Evolutionary conservation across 2,113 vertebrate genomes (phyloP).

Genomic region (Furnarius figulus): DNA sequence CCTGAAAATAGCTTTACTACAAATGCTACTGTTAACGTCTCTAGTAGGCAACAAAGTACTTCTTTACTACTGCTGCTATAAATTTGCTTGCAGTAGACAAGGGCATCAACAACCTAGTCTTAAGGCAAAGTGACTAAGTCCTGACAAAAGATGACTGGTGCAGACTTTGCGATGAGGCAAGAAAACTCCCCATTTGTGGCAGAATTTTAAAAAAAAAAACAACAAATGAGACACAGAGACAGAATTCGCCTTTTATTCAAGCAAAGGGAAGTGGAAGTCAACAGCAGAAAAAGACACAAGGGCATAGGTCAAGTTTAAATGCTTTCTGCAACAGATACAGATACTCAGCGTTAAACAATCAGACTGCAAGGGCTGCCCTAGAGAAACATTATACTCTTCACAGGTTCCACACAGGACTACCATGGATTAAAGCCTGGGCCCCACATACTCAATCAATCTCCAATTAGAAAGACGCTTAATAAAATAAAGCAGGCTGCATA

Average conservation of each 20-base stretch:
- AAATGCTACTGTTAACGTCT: not conserved
- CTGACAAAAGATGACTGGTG: not conserved
- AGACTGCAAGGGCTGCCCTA: not conserved
- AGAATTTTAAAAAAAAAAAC: not conserved
- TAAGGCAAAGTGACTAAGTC: not conserved
- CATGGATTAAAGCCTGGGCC: not conserved
- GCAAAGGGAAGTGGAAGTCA: not conserved
- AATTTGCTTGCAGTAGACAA: not conserved
- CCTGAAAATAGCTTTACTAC: not conserved
- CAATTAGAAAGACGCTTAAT: not conserved
- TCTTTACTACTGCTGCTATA: not conserved
- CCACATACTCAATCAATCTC: not conserved
- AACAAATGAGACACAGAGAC: not conserved
- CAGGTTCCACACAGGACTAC: not conserved
- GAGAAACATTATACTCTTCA: not conserved
- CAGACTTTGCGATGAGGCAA: not conserved
- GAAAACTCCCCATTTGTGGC: not conserved
- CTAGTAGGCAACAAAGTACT: not conserved
- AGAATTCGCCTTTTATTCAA: not conserved
- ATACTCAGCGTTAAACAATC: not conserved
- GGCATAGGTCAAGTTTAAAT: not conserved
- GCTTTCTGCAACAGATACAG: not conserved
- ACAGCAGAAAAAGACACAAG: not conserved
- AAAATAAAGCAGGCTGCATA: accelerated
- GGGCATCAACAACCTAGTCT: not conserved